Percentiles rank a stretch among this genome's conserved stretches.
Conservation (phyloP, 2,113 vertebrate genomes). For the Noturus placidus region DNA sequence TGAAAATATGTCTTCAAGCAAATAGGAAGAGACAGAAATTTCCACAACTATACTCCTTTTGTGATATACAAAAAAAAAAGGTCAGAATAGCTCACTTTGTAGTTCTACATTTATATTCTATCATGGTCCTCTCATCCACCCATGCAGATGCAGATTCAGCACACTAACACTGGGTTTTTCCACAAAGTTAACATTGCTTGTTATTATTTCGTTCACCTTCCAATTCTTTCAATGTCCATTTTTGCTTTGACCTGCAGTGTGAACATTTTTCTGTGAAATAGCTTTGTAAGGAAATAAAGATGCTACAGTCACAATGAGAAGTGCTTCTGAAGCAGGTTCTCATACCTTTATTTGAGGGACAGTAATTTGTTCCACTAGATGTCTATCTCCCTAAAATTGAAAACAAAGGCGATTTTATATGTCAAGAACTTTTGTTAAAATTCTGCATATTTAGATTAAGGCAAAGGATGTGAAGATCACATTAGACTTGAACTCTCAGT, state of each 20-base stretch:
- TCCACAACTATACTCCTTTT: not conserved
- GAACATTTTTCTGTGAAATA: not conserved
- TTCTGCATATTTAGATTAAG: not conserved
- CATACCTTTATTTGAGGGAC: not conserved
- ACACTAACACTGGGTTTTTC: not conserved
- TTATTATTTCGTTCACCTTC: not conserved
- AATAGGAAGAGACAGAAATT: conserved; percentile 1
- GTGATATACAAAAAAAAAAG: not conserved
- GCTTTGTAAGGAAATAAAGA: not conserved
- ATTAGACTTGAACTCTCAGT: not conserved
- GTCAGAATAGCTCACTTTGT: not conserved
- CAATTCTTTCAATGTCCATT: not conserved
- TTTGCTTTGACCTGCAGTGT: not conserved
- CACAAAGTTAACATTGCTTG: not conserved
- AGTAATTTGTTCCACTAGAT: not conserved
- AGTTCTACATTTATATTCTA: not conserved
- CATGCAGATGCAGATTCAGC: not conserved
- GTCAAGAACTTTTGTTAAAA: conserved; percentile 1
- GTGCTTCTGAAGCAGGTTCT: not conserved
- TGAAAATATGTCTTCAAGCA: not conserved
- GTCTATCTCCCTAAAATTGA: not conserved
- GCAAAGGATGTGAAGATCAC: not conserved
- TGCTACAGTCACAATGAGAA: not conserved
- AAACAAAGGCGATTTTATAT: not conserved
- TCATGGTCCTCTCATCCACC: not conserved